phyloP scores from a whole-genome alignment of 2,888 invertebrate species.

The Onchidella celtica region DNA sequence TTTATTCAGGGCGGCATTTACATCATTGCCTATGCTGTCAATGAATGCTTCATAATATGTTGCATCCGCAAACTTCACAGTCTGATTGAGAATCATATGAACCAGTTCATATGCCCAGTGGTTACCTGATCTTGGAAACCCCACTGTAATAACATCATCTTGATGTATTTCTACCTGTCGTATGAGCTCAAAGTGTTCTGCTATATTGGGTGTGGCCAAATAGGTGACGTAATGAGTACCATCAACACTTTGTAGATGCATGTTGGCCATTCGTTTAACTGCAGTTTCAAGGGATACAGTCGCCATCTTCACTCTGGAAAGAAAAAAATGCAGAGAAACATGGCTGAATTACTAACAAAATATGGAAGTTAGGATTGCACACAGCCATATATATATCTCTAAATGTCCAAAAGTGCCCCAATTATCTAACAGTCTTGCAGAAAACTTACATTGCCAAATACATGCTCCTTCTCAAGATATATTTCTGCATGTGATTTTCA shows the following conservation, averaged over 20 bases:
- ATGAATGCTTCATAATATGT: background rate
- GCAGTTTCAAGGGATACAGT: background rate
- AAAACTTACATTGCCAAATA: no score
- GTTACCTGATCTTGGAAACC: constrained; percentile 25
- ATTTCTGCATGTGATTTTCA: no score
- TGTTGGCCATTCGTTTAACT: background rate
- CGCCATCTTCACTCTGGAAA: no score
- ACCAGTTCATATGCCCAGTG: constrained; percentile 21
- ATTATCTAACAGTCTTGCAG: no score
- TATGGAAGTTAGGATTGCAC: no score
- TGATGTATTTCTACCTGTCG: background rate
- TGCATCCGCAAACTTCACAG: background rate
- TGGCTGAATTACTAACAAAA: no score
- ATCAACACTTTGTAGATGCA: background rate
- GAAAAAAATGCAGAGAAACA: no score
- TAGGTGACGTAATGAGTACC: background rate
- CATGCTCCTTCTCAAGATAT: no score
- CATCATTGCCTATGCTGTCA: background rate
- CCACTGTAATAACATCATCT: constrained; percentile 21
- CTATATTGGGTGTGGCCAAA: background rate
- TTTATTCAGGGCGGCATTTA: background rate
- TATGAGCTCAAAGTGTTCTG: background rate
- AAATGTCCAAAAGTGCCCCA: no score
- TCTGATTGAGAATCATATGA: constrained; percentile 6
- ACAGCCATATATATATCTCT: no score